Evolutionary conservation across 2,888 invertebrate genomes (phyloP).

Genomic region (Drosophila ustulata): DNA sequence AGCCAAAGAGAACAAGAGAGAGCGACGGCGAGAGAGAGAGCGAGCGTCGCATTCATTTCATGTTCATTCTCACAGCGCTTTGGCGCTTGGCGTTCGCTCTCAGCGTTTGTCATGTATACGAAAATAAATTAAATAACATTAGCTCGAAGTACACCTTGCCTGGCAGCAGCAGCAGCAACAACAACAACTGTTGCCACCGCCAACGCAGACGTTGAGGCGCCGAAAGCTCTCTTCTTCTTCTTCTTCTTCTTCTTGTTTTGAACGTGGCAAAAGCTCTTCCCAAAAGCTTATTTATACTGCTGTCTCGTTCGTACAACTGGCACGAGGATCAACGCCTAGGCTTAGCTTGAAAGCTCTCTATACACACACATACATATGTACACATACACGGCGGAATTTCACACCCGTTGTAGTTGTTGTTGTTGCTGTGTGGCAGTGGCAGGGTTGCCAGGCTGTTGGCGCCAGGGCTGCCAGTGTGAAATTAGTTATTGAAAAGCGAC

Average conservation of each 20-base stretch:
- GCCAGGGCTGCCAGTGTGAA: slow-evolving; percentile 76
- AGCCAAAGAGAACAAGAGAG: slow-evolving; percentile 14
- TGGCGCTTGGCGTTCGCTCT: slow-evolving; percentile 55
- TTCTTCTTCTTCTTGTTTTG: neutral
- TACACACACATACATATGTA: neutral
- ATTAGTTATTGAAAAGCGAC: slow-evolving; percentile 81
- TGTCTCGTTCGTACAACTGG: neutral
- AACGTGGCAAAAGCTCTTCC: slow-evolving; percentile 67
- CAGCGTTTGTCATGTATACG: slow-evolving; percentile 69
- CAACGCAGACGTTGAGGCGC: slow-evolving; percentile 73
- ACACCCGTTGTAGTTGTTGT: slow-evolving; percentile 51
- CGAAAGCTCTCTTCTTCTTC: slow-evolving; percentile 48
- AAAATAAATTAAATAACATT: slow-evolving; percentile 81
- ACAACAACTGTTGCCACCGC: slow-evolving; percentile 39
- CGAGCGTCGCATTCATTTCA: slow-evolving; percentile 53
- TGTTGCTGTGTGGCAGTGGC: too few relatives aligned
- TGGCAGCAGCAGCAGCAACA: slow-evolving; percentile 8
- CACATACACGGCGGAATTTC: slow-evolving; percentile 51
- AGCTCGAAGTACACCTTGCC: slow-evolving; percentile 78
- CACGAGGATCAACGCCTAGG: neutral
- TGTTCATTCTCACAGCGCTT: slow-evolving; percentile 58
- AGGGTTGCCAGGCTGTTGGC: slow-evolving; percentile 61
- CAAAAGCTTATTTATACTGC: slow-evolving; percentile 17
- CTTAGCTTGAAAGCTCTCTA: slow-evolving; percentile 23
- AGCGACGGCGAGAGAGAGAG: slow-evolving; percentile 13